Evolutionary conservation across 2,797 vertebrate species (phyloP).

Genomic region (Geotria australis): DNA sequence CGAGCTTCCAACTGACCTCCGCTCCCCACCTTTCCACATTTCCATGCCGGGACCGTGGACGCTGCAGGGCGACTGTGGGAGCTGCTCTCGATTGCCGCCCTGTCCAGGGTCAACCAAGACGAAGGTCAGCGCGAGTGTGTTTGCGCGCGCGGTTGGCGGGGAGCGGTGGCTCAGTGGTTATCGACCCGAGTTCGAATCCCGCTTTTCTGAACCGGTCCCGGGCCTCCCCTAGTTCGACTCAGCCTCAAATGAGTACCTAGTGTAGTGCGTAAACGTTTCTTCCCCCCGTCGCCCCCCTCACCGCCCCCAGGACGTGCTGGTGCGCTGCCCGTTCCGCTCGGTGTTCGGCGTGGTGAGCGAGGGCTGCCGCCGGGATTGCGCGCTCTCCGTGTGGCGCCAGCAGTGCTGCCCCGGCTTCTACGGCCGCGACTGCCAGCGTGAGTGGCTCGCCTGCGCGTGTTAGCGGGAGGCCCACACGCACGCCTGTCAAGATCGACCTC

Average conservation of each 20-base stretch:
- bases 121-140: constrained; percentile 18
- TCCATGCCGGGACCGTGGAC: neutral
- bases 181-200: too few relatives aligned
- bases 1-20: too few relatives aligned
- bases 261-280: too few relatives aligned
- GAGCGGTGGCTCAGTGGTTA: too few relatives aligned
- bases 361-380: constrained; percentile 30
- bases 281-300: neutral
- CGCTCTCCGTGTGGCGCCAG: constrained; percentile 16
- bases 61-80: constrained; percentile 26
- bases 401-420: constrained; percentile 54
- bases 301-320: neutral
- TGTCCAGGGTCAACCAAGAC: constrained; percentile 27
- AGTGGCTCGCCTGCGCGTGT: constrained; percentile 2
- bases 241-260: too few relatives aligned
- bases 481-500: too few relatives aligned
- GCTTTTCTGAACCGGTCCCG: too few relatives aligned
- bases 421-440: constrained; percentile 53
- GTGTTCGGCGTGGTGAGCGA: constrained; percentile 2
- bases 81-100: constrained; percentile 9
- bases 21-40: neutral
- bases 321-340: neutral
- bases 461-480: too few relatives aligned
- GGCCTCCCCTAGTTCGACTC: too few relatives aligned
- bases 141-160: too few relatives aligned